A percentile compares a stretch with the other conserved stretches of the same genome.
These are phyloP conservation scores for Pheosia gnoma DNA, from an alignment of 2,888 invertebrate species.

Conservation along the genomic window DNA sequence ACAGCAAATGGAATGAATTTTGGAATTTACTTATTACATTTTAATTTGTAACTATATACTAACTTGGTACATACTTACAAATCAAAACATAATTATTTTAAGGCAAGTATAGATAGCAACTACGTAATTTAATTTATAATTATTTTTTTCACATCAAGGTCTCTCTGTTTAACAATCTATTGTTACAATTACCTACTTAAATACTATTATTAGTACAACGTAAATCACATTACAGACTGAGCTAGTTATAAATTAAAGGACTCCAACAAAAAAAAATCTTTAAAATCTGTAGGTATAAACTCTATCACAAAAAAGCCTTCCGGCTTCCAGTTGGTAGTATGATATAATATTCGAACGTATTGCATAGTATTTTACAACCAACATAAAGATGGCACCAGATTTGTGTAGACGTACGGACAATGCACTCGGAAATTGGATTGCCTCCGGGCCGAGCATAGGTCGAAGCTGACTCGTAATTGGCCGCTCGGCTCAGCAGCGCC, in stretches of 20 bases:
- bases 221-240: slow-evolving; percentile 2
- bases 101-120: slow-evolving; percentile 9
- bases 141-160: slow-evolving; percentile 27
- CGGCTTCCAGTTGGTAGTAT: neutral
- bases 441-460: slow-evolving; percentile 57
- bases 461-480: slow-evolving; percentile 67
- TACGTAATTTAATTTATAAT: slow-evolving; percentile 25
- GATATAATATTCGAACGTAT: neutral
- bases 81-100: slow-evolving; percentile 26
- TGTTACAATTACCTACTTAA: slow-evolving; percentile 15
- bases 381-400: slow-evolving; percentile 40
- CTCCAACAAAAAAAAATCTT: slow-evolving; percentile 3
- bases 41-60: no score
- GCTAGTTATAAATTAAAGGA: neutral
- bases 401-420: slow-evolving; percentile 62
- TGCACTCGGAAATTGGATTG: slow-evolving; percentile 77
- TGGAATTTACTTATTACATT: no score
- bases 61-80: slow-evolving; percentile 6
- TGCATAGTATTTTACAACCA: slow-evolving; percentile 20
- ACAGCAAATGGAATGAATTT: neutral
- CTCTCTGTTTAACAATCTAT: slow-evolving; percentile 18
- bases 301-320: neutral
- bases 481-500: slow-evolving; percentile 44
- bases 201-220: slow-evolving; percentile 1
- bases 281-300: neutral